Conservation (phyloP, 2,888 invertebrate species). For the Chromoteleia sp. region DNA sequence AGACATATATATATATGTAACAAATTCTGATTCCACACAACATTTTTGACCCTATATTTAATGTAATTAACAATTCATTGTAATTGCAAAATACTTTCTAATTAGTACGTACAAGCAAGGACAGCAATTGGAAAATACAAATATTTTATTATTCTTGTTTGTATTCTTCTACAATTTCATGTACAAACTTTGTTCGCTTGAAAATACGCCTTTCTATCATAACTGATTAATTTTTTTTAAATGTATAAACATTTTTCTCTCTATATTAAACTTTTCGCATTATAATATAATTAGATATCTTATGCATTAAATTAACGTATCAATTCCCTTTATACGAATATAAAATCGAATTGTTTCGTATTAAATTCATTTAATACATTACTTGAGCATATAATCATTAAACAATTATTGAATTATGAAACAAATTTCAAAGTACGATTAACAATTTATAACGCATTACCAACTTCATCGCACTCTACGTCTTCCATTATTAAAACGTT, state of each 20-base stretch:
- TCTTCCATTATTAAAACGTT: slow-evolving; percentile 41
- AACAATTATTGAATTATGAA: slow-evolving; percentile 29
- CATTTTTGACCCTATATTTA: neutral
- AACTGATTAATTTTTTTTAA: slow-evolving; percentile 1
- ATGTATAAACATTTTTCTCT: neutral
- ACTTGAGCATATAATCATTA: slow-evolving; percentile 22
- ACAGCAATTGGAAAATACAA: slow-evolving; percentile 12
- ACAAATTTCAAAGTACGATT: neutral
- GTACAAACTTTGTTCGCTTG: slow-evolving; percentile 19
- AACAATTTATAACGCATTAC: slow-evolving; percentile 14
- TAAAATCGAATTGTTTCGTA: no score
- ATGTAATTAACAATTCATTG: neutral
- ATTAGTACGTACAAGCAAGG: neutral
- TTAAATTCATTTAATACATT: neutral
- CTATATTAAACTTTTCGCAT: slow-evolving; percentile 8
- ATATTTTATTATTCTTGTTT: slow-evolving; percentile 23
- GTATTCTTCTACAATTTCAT: slow-evolving; percentile 16
- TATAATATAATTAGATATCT: slow-evolving; percentile 12
- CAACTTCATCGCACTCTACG: slow-evolving; percentile 12
- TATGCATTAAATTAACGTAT: slow-evolving; percentile 17
- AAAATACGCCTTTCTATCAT: slow-evolving; percentile 12
- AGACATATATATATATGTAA: no score
- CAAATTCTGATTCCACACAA: no score
- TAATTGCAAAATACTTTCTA: slow-evolving; percentile 2
- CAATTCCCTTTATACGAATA: slow-evolving; percentile 11